Evolutionary conservation across 2,113 vertebrate genomes (phyloP).

Genomic region (Spizaetus ornatus): DNA sequence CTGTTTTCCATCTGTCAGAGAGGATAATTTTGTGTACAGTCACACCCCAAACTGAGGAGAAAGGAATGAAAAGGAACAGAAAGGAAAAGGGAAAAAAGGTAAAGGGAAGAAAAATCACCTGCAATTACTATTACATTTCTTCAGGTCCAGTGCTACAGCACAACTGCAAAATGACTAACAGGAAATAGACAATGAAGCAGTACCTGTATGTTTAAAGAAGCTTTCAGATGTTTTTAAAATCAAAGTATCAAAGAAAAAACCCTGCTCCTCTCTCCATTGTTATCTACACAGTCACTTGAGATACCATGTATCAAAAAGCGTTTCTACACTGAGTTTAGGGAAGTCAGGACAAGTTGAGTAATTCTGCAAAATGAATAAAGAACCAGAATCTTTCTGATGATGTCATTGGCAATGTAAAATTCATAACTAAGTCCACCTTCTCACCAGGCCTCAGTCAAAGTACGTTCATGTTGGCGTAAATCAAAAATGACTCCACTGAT

Average conservation of each 20-base stretch:
- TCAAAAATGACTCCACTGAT: neutral
- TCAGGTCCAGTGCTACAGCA: neutral
- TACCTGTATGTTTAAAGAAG: neutral
- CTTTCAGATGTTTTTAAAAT: neutral
- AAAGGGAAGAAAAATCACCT: neutral
- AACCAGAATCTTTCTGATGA: neutral
- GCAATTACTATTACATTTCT: neutral
- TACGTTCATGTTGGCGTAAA: neutral
- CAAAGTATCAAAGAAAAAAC: neutral
- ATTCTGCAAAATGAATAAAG: neutral
- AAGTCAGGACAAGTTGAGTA: neutral
- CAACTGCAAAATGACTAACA: neutral
- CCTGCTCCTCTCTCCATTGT: neutral
- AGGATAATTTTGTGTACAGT: neutral
- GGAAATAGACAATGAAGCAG: neutral
- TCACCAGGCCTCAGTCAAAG: neutral
- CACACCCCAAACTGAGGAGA: neutral
- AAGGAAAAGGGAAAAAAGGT: neutral
- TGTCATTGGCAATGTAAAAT: neutral
- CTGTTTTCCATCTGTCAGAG: neutral
- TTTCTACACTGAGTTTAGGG: neutral
- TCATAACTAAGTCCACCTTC: neutral
- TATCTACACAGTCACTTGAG: neutral
- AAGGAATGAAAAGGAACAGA: neutral
- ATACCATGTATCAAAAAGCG: neutral